A percentile compares a stretch with the other conserved stretches of the same genome.
Conservation (phyloP, 2,888 invertebrate genomes). For the Xestoiulus laeticollis region DNA sequence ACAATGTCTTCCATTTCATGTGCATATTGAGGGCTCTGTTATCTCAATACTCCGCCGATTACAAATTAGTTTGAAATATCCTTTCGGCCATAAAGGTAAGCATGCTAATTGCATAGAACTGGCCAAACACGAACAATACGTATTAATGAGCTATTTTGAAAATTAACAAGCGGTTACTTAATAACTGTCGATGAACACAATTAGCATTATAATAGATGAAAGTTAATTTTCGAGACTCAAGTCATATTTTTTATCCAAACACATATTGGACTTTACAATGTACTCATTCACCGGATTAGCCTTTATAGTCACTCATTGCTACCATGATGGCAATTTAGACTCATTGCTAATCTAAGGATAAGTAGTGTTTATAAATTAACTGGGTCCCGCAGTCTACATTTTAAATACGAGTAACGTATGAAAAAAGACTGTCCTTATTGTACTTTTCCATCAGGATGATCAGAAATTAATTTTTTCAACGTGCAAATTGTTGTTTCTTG, state of each 20-base stretch:
- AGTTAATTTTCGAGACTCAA: not conserved
- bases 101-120: not conserved
- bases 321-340: no score
- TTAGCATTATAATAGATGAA: not conserved
- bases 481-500: not conserved
- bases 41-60: not conserved
- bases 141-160: not conserved
- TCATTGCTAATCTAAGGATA: no score
- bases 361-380: no score
- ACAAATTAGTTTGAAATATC: not conserved
- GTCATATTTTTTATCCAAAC: no score
- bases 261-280: not conserved
- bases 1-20: not conserved
- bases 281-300: not conserved
- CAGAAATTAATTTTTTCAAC: not conserved
- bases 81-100: not conserved
- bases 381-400: not conserved
- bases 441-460: constrained; percentile 13
- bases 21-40: not conserved
- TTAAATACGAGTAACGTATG: not conserved
- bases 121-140: constrained; percentile 10
- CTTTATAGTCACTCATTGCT: not conserved
- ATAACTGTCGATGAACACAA: not conserved
- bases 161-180: constrained; percentile 2
- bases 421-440: not conserved